These are phyloP conservation scores for western clawed frog (Xenopus tropicalis) DNA, from an alignment of 2,113 vertebrate species.

Conservation along the genomic window DNA sequence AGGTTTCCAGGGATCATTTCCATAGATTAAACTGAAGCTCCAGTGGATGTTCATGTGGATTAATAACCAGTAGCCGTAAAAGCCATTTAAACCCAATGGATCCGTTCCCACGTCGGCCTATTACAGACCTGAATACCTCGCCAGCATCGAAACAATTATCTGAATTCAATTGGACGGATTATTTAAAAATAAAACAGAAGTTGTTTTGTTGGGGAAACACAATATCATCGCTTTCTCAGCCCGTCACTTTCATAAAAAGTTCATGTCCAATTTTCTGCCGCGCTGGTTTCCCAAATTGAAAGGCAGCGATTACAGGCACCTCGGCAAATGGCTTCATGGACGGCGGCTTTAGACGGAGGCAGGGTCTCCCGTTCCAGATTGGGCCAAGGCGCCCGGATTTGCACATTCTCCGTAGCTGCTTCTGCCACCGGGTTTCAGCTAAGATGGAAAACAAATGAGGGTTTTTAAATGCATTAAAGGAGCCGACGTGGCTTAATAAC, in stretches of 20 bases:
- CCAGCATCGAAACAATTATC: constrained; percentile 14
- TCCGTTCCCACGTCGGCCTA: too few relatives aligned
- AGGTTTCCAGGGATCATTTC: too few relatives aligned
- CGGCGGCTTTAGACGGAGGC: constrained; percentile 5
- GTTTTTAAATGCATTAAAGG: constrained; percentile 39
- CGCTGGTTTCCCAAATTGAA: constrained; percentile 44
- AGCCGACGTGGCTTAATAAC: neutral
- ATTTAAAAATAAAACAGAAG: constrained; percentile 21
- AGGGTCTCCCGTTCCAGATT: constrained; percentile 15
- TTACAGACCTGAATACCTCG: neutral
- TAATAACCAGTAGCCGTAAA: too few relatives aligned
- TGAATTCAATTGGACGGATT: constrained; percentile 29
- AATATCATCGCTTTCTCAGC: constrained; percentile 18
- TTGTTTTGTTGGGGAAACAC: constrained; percentile 25
- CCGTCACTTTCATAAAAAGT: constrained; percentile 38
- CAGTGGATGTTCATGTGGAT: too few relatives aligned
- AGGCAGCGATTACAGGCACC: constrained; percentile 42
- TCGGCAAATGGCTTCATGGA: constrained; percentile 30
- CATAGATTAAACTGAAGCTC: too few relatives aligned
- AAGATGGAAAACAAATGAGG: constrained; percentile 30
- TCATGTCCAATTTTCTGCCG: constrained; percentile 42
- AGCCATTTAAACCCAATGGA: too few relatives aligned
- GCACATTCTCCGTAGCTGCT: constrained; percentile 14
- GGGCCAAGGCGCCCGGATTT: constrained; percentile 19
- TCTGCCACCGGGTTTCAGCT: constrained; percentile 9